Conservation (phyloP, 2,113 vertebrate species). For the Fulica atra region DNA sequence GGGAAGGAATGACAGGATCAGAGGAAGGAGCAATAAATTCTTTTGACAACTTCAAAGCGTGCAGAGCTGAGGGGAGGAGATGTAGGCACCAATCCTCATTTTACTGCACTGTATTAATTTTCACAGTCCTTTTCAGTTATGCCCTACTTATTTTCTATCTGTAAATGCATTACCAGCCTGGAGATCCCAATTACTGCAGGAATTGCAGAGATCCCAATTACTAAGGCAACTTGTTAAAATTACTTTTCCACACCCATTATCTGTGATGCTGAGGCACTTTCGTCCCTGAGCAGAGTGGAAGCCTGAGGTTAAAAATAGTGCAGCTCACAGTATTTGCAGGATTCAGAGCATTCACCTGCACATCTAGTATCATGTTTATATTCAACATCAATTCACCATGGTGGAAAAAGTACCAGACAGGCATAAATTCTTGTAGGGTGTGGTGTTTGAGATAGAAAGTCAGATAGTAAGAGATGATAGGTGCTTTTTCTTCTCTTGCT, state of each 20-base stretch:
- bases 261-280: neutral
- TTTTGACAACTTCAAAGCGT: conserved; percentile 38
- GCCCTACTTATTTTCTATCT: conserved; percentile 46
- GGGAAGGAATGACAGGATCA: conserved; percentile 1
- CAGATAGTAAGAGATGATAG: neutral
- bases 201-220: neutral
- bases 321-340: neutral
- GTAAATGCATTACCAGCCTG: neutral
- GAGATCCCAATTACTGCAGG: neutral
- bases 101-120: conserved; percentile 9
- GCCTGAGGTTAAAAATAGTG: neutral
- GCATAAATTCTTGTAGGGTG: neutral
- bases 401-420: neutral
- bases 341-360: neutral
- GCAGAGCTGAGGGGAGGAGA: neutral
- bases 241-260: neutral
- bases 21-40: conserved; percentile 16
- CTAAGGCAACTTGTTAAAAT: neutral
- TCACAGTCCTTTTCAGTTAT: neutral
- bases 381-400: neutral
- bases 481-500: neutral
- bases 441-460: neutral
- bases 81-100: neutral
- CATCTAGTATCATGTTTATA: neutral
- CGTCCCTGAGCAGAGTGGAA: neutral